Evolutionary conservation across 1,140 invertebrate species (phyloP), one percentile per base, ranked within the genome.

Genomic region (Drosophila ogumai): DNA sequence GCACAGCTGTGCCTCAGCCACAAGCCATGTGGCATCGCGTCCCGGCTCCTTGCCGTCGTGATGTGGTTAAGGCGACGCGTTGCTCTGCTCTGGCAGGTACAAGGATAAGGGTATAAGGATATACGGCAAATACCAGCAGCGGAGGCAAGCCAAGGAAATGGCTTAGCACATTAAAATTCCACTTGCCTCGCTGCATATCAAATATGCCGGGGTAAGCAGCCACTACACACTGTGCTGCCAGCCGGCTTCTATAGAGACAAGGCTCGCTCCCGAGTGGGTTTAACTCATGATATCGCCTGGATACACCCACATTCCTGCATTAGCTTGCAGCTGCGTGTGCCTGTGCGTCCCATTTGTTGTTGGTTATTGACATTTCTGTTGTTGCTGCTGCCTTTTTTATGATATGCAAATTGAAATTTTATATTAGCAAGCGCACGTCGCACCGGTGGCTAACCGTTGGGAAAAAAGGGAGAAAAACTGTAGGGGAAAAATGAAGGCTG

Each of bases 401-500:
- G 81, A 81, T 81, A 90, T 90, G 86, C 81, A 90, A 90, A 90
- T 90, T 90, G 85, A 90, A 90, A 90, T 76, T 90, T 85, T 90
- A 85, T 85, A 90, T 90, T 84, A 90, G 85, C 76, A 88, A 65
- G 74, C 74, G 63, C 72, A 68, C 57, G 56, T 63, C 47, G 50
- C 46, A 36, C 60, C 61, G 60, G 46, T 68, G 58, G 47, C 55
- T 64, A 72, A 67, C 55, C 63, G 74, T 43, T 52, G 55, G 73
- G 64, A 77, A 77, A 75, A 75, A 41, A 25, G 13, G 40, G 15
- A n/a, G 19, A 25, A 58, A 66, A 57, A 17, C 40, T 75, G 31
- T 19, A 15, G 8, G 28, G 9, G 12, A 50, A 50, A 17, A 32
- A 0, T 12, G 38, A 5, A 28, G 25, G 5, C 19, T 15, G 41